These are phyloP conservation scores for Halocynthia roretzi DNA, from an alignment of 23 tunicate species.

Conservation along the genomic window DNA sequence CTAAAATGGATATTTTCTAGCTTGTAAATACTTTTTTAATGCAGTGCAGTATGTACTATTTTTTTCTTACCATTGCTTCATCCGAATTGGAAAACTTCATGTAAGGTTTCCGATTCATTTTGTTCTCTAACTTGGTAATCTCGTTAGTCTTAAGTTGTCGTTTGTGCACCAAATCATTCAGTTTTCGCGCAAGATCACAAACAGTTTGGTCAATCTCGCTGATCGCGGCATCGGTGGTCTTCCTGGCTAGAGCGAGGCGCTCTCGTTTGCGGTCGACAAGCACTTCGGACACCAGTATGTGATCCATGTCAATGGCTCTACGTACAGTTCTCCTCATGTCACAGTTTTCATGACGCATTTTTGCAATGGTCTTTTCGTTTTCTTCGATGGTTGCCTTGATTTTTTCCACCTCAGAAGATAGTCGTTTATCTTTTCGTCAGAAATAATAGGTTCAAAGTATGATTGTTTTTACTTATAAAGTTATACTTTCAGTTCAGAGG, in stretches of 20 bases:
- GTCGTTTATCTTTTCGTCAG: constrained; percentile 9
- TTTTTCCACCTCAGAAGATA: constrained; percentile 6
- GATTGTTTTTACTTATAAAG: background rate
- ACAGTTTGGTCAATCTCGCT: constrained; percentile 27
- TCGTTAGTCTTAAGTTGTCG: constrained; percentile 6
- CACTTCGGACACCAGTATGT: constrained; percentile 4
- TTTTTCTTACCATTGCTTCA: background rate
- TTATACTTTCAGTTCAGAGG: background rate
- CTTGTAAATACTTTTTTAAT: background rate
- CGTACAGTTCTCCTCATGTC: constrained; percentile 14
- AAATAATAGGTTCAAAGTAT: background rate
- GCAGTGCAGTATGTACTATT: no score
- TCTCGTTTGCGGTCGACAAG: constrained; percentile 35
- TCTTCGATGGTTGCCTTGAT: background rate
- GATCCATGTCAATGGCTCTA: constrained; percentile 21
- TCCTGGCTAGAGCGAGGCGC: constrained; percentile 29
- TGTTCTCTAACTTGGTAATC: constrained; percentile 4
- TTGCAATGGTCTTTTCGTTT: constrained; percentile 28
- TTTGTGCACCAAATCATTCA: constrained; percentile 18
- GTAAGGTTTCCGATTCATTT: background rate
- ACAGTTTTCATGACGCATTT: constrained; percentile 23
- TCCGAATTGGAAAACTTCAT: background rate
- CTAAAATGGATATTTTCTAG: constrained; percentile 2
- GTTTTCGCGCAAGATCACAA: constrained; percentile 25
- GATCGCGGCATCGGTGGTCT: constrained; percentile 18